Conservation (phyloP, 2,888 invertebrate genomes). For the Ecliptopera silaceata region DNA sequence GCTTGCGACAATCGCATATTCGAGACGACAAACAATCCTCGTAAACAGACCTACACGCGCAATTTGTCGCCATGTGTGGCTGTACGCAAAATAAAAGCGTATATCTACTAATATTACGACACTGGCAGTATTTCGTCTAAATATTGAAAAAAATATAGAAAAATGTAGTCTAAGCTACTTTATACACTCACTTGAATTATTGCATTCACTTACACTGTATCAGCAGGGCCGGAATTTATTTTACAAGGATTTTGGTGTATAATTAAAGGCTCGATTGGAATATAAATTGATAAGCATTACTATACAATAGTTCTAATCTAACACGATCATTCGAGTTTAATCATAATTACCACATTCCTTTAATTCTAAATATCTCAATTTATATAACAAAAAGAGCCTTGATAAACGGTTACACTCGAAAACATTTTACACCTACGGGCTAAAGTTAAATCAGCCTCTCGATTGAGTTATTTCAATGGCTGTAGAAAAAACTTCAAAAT, state of each 20-base stretch:
- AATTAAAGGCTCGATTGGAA: constrained; percentile 35
- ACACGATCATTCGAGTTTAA: constrained; percentile 33
- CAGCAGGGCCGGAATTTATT: constrained; percentile 51
- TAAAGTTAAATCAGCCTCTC: constrained; percentile 14
- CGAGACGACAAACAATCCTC: too few relatives aligned
- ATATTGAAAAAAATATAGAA: constrained; percentile 77
- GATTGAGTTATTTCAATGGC: too few relatives aligned
- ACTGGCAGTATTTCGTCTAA: constrained; percentile 77
- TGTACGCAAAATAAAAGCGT: constrained; percentile 34
- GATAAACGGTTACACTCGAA: constrained; percentile 9
- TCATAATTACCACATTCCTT: constrained; percentile 28
- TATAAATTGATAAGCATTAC: constrained; percentile 34
- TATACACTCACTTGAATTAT: constrained; percentile 76
- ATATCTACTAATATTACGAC: constrained; percentile 45
- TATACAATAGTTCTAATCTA: constrained; percentile 28
- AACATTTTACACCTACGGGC: constrained; percentile 13
- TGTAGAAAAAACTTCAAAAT: too few relatives aligned
- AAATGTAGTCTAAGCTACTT: constrained; percentile 75
- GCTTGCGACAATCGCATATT: too few relatives aligned
- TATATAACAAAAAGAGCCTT: constrained; percentile 29
- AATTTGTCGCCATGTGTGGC: constrained; percentile 17
- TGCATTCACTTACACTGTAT: constrained; percentile 72
- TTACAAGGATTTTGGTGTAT: constrained; percentile 41
- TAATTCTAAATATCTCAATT: constrained; percentile 30
- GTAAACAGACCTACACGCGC: too few relatives aligned